These are phyloP conservation scores for Hetaerina americana DNA, from an alignment of 1,140 invertebrate species.

Conservation along the genomic window DNA sequence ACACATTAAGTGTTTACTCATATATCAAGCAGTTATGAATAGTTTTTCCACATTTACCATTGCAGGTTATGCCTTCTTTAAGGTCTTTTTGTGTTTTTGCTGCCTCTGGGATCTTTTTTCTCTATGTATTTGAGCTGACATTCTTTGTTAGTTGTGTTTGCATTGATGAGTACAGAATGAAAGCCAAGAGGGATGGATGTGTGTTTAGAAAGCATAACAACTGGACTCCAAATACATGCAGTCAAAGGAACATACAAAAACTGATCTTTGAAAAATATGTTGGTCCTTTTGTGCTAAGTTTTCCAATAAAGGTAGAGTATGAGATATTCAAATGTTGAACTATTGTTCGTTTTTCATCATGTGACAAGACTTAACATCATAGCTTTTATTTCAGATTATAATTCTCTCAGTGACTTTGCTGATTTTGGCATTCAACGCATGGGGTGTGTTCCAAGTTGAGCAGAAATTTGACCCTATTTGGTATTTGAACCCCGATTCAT, in stretches of 20 bases:
- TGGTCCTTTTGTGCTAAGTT: conserved; percentile 31
- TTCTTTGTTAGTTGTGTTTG: conserved; percentile 42
- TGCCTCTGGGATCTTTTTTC: conserved; percentile 33
- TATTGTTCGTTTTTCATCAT: too few relatives aligned
- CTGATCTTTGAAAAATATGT: conserved; percentile 34
- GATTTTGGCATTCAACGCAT: conserved; percentile 24
- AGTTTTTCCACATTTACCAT: too few relatives aligned
- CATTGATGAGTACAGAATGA: conserved; percentile 35
- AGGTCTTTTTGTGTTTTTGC: conserved; percentile 38
- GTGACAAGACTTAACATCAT: neutral
- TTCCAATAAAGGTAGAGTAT: conserved; percentile 29
- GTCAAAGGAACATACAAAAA: conserved; percentile 31
- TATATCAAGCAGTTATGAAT: too few relatives aligned
- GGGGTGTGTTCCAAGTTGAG: conserved; percentile 34
- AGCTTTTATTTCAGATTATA: conserved; percentile 22
- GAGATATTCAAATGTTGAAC: neutral
- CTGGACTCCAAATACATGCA: conserved; percentile 35
- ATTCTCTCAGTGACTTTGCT: conserved; percentile 29
- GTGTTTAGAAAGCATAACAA: conserved; percentile 26
- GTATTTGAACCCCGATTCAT: conserved; percentile 39
- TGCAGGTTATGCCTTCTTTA: conserved; percentile 35
- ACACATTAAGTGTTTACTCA: too few relatives aligned
- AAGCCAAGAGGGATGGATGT: conserved; percentile 33
- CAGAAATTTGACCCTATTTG: conserved; percentile 42
- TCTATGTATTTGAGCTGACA: conserved; percentile 38